Evolutionary conservation across 1,140 invertebrate genomes (phyloP).

Genomic region (Drosophila ironensis): DNA sequence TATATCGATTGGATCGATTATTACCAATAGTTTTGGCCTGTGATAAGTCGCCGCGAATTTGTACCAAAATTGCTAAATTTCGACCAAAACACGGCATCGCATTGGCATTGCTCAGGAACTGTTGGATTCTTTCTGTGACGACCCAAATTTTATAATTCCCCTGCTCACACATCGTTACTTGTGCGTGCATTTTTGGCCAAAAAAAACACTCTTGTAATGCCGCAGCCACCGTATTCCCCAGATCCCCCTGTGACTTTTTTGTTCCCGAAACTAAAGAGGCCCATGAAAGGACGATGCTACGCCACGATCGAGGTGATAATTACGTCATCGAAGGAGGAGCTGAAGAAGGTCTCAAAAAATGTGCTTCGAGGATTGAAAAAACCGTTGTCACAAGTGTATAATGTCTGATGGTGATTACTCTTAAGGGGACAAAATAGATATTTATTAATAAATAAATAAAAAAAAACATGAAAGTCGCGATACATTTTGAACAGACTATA

Average conservation of each 20-base stretch:
- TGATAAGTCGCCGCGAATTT: background rate
- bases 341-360: background rate
- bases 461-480: too few relatives aligned
- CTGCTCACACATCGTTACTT: too few relatives aligned
- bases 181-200: background rate
- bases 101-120: background rate
- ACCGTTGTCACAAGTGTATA: background rate
- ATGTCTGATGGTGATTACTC: background rate
- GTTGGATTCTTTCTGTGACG: too few relatives aligned
- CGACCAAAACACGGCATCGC: background rate
- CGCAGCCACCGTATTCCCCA: too few relatives aligned
- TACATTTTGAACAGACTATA: too few relatives aligned
- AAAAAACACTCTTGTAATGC: too few relatives aligned
- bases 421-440: background rate
- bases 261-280: too few relatives aligned
- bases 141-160: too few relatives aligned
- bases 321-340: constrained; percentile 2
- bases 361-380: background rate
- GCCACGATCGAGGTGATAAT: constrained; percentile 2
- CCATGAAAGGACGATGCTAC: background rate
- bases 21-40: constrained; percentile 3
- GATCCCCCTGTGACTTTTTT: too few relatives aligned
- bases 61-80: constrained; percentile 7
- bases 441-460: constrained; percentile 7
- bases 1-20: too few relatives aligned